Base-by-base conservation (phyloP, 2,888 invertebrate species). In the Hanleya hanleyi region DNA sequence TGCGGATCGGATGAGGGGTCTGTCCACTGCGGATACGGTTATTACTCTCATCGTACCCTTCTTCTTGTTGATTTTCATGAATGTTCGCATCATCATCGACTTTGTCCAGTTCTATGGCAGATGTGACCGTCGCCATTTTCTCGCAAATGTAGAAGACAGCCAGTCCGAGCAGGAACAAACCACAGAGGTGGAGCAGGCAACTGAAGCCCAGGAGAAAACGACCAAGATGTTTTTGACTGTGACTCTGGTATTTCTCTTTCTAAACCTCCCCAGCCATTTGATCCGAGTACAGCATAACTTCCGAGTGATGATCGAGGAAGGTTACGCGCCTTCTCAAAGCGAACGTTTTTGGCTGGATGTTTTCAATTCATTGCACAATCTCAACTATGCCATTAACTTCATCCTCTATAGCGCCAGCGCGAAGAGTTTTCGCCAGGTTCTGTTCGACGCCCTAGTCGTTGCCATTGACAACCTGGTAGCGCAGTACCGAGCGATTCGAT, bases 221-320 rank as follows among this genome's bases (percentile, higher is more conserved):
- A 96, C 96, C 47, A 94, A 95, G 86, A 96, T 96, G 95, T 91
- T 96, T 71, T 92, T 96, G 35, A 92, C 95, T 69, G 95, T 96
- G 0, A 96, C 96, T 1, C 93, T 94, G 0, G 94, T 95, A 0
- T 96, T 95, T 89, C 93, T 96, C 12, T 92, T 94, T 61, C 92
- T 96, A 68, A 96, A 96, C 90, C 88, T 80, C 9, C 84, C 84
- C 5, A 85, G 85, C 69, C 85, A 87, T 74, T 82, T 83, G 9
- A 83, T 86, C 38, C 77, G 86, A 18, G 80, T 86, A 1, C 83
- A 84, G 69, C 78, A 78, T 26, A 75, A 83, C 18, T 64, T 87
- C 41, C 72, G 83, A 12, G 77, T 81, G n/a, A 62, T 82, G 50
- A 69, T 81, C n/a, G 74, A 79, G 18, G 64, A 70, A 9, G 50